Percentiles rank a stretch among this genome's conserved stretches.
Conservation (phyloP, 2,797 vertebrate genomes). For the Pteropus rufus region DNA sequence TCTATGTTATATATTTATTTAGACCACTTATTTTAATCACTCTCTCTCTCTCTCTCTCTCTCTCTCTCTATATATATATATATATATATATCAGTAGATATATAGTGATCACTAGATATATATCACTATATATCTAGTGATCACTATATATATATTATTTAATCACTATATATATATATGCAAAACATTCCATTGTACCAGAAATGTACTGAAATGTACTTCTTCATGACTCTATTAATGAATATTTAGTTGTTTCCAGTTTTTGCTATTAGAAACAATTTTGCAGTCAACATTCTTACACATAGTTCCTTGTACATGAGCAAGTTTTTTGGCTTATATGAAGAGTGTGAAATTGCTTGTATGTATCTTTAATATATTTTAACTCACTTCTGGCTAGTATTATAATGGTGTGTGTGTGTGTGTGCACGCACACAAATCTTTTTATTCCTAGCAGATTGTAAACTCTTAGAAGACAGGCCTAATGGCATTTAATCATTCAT, state of each 20-base stretch:
- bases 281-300: not conserved
- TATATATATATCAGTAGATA: too few species aligned
- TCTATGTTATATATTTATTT: not conserved
- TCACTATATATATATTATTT: not conserved
- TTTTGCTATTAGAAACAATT: not conserved
- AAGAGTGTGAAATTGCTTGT: not conserved
- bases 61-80: too few species aligned
- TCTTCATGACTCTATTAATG: not conserved
- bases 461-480: not conserved
- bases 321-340: not conserved
- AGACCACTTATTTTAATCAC: not conserved
- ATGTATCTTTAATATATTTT: not conserved
- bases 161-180: not conserved
- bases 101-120: too few species aligned
- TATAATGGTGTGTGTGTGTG: not conserved
- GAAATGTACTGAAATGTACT: not conserved
- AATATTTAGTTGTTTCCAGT: not conserved
- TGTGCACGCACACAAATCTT: not conserved
- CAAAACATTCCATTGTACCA: not conserved
- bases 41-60: too few species aligned
- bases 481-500: not conserved
- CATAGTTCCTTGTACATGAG: not conserved
- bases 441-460: not conserved
- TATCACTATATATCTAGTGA: too few species aligned
- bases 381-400: not conserved